A percentile compares a stretch with the other conserved stretches of the same genome.
These are phyloP conservation scores for Ostrea edulis DNA, from an alignment of 1,140 invertebrate genomes.

Conservation along the genomic window DNA sequence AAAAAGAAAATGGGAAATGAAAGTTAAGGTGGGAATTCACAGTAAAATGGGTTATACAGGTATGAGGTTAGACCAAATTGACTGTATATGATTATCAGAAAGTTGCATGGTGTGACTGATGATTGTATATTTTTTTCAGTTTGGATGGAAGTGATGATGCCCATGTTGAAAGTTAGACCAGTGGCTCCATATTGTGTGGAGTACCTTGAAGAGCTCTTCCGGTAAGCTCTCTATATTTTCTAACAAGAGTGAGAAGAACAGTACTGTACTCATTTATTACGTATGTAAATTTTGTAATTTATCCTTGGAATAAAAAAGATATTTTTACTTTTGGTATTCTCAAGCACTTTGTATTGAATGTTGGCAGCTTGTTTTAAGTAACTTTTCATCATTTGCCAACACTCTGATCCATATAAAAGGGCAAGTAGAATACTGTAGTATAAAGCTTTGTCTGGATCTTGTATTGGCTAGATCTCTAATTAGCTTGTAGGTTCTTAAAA, in stretches of 20 bases:
- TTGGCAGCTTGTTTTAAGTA: slow-evolving; percentile 40
- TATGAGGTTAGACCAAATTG: neutral
- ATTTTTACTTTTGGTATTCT: neutral
- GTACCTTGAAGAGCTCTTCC: slow-evolving; percentile 84
- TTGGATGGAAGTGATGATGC: slow-evolving; percentile 90
- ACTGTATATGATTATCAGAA: too few relatives aligned
- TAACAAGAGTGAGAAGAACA: neutral
- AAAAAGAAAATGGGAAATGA: too few relatives aligned
- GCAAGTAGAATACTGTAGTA: neutral
- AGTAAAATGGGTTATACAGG: neutral
- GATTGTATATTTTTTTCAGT: slow-evolving; percentile 79
- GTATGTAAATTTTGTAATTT: too few relatives aligned
- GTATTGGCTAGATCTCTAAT: slow-evolving; percentile 40
- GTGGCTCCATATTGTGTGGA: slow-evolving; percentile 86
- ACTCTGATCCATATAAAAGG: slow-evolving; percentile 40
- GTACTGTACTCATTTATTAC: neutral
- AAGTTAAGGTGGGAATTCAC: too few relatives aligned
- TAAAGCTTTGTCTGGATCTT: slow-evolving; percentile 36
- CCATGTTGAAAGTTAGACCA: slow-evolving; percentile 86
- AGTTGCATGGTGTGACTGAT: neutral
- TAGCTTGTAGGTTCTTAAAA: slow-evolving; percentile 6
- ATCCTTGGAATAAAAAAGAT: too few relatives aligned
- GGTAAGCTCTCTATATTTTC: slow-evolving; percentile 59
- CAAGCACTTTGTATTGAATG: slow-evolving; percentile 10
- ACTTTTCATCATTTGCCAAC: slow-evolving; percentile 3